phyloP scores from a whole-genome alignment of 1,140 invertebrate species.

The Pogonomyrmex californicus region DNA sequence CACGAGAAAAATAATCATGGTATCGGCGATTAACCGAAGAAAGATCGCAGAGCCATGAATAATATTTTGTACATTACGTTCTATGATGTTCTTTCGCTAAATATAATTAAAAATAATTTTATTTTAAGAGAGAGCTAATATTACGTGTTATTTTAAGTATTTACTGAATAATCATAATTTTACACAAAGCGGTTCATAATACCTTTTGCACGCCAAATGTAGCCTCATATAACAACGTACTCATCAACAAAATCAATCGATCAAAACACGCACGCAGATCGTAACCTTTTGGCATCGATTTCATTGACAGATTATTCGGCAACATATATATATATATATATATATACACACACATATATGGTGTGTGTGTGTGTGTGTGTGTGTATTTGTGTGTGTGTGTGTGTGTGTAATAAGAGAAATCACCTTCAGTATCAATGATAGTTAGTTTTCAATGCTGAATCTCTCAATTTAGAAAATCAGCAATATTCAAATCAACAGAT shows the following conservation, averaged over 20 bases:
- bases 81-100: neutral
- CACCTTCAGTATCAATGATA: neutral
- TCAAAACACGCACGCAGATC: neutral
- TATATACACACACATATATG: too few relatives aligned
- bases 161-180: neutral
- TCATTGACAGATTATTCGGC: neutral
- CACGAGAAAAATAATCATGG: neutral
- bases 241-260: conserved; percentile 20
- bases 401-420: neutral
- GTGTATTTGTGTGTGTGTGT: too few relatives aligned
- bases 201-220: neutral
- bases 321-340: too few relatives aligned
- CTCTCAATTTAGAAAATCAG: neutral
- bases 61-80: neutral
- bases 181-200: neutral
- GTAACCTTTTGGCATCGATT: conserved; percentile 7
- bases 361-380: too few relatives aligned
- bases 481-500: neutral
- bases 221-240: neutral
- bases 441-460: neutral
- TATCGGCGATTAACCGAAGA: neutral
- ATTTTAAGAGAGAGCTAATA: neutral
- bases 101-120: neutral
- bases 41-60: neutral
- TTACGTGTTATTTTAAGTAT: neutral